Conservation (phyloP, 2,113 vertebrate species). For the Podiceps cristatus region DNA sequence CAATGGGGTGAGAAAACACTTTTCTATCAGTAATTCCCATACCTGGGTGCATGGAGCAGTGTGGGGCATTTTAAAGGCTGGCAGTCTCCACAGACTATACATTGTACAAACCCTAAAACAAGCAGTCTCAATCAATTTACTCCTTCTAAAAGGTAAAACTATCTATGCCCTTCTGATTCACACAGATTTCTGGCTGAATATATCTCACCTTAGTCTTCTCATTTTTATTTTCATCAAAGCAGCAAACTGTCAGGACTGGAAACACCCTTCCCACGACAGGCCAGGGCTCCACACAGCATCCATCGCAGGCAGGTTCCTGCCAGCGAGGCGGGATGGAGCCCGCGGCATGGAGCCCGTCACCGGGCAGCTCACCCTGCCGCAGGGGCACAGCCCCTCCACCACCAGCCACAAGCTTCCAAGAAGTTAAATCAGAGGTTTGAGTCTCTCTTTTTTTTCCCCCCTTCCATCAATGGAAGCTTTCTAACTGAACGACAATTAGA, state of each 20-base stretch:
- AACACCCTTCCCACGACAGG: rapidly evolving
- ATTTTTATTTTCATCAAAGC: neutral
- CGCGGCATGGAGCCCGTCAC: too few species aligned
- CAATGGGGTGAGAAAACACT: neutral
- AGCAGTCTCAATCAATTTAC: neutral
- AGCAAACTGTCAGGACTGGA: neutral
- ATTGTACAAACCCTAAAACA: neutral
- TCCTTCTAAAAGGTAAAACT: neutral
- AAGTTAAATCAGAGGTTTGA: neutral
- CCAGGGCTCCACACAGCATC: rapidly evolving
- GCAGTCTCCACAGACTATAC: neutral
- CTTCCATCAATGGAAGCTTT: neutral
- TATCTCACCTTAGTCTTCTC: neutral
- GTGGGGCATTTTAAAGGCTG: neutral
- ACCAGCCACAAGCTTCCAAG: neutral
- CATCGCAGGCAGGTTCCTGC: too few species aligned
- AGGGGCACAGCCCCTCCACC: rapidly evolving
- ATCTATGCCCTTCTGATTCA: neutral
- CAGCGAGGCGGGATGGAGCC: neutral
- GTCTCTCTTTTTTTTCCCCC: neutral
- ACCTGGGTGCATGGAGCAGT: rapidly evolving
- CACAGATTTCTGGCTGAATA: neutral
- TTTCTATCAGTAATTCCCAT: neutral
- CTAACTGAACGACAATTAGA: neutral
- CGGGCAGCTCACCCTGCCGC: too few species aligned